Percentiles rank a stretch among this genome's conserved stretches.
These are phyloP conservation scores for Solenodon paradoxus DNA, from an alignment of 2,113 vertebrate species.

Conservation along the genomic window DNA sequence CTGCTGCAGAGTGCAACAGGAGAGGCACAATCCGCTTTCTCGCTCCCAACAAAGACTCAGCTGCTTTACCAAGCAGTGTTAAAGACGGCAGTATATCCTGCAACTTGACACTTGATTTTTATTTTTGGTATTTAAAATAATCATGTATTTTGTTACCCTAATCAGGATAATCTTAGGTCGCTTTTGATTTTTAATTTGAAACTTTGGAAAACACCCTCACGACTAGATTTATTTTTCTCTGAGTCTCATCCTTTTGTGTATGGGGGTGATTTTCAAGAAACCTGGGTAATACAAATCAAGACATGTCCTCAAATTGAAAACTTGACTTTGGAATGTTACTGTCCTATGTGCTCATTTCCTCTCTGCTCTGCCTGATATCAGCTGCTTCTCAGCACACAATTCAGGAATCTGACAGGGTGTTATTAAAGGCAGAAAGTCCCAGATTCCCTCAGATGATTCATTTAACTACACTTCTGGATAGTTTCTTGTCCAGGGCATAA, in stretches of 20 bases:
- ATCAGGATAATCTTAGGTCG: background rate
- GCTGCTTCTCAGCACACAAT: background rate
- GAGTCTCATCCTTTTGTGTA: background rate
- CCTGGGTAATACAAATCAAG: background rate
- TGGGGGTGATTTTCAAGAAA: background rate
- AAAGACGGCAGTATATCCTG: background rate
- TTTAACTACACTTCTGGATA: background rate
- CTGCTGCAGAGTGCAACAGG: background rate
- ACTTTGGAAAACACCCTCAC: background rate
- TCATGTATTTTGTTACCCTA: background rate
- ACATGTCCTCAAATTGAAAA: background rate
- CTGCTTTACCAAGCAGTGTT: background rate
- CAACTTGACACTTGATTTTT: background rate
- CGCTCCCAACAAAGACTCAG: background rate
- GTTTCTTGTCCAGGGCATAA: background rate
- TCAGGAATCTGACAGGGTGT: background rate
- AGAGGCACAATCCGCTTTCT: background rate
- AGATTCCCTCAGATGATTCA: conserved; percentile 16
- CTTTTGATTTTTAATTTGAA: background rate
- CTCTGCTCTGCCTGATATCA: background rate
- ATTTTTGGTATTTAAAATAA: background rate
- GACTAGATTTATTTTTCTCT: background rate
- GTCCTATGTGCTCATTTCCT: conserved; percentile 1
- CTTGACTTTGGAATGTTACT: background rate
- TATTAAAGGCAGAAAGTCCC: background rate